Conservation (phyloP, 2,888 invertebrate genomes). For the Yponomeuta cagnagella region DNA sequence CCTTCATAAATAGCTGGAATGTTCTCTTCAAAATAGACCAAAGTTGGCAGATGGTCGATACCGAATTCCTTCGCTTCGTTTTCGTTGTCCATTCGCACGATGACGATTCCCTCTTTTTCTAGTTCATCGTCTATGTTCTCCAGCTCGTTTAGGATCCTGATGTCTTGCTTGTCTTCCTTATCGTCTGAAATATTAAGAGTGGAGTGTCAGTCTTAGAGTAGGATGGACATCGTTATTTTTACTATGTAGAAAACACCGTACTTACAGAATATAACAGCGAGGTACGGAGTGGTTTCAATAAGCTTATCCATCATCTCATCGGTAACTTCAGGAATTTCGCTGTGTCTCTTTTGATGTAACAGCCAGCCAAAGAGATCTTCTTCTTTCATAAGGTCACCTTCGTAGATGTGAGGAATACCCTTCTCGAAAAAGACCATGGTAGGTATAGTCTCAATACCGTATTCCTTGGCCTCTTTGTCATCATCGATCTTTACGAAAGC, state of each 20-base stretch:
- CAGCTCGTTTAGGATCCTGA: constrained; percentile 89
- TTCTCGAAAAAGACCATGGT: constrained; percentile 86
- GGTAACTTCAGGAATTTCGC: constrained; percentile 93
- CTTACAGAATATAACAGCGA: constrained; percentile 95
- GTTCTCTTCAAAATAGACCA: constrained; percentile 93
- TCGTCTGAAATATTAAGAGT: constrained; percentile 78
- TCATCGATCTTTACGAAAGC: constrained; percentile 95
- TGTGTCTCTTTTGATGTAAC: constrained; percentile 91
- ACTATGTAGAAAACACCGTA: constrained; percentile 29
- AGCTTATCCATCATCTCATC: constrained; percentile 96
- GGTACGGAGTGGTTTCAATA: constrained; percentile 85
- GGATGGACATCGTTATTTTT: no score
- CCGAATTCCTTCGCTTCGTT: constrained; percentile 94
- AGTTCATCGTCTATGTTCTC: constrained; percentile 95
- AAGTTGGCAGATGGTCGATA: constrained; percentile 88
- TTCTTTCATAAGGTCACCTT: constrained; percentile 92
- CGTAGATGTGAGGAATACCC: constrained; percentile 83
- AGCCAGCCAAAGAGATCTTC: constrained; percentile 93
- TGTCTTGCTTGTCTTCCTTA: constrained; percentile 92
- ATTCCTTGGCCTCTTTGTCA: constrained; percentile 90
- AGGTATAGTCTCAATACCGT: constrained; percentile 89
- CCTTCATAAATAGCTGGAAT: constrained; percentile 95
- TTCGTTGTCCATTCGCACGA: constrained; percentile 92
- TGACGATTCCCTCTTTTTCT: constrained; percentile 92
- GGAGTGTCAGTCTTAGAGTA: no score